Percentiles rank a stretch among this genome's conserved stretches.
Evolutionary conservation across 2,113 vertebrate species (phyloP).

Genomic region (Lucifuga dentata): DNA sequence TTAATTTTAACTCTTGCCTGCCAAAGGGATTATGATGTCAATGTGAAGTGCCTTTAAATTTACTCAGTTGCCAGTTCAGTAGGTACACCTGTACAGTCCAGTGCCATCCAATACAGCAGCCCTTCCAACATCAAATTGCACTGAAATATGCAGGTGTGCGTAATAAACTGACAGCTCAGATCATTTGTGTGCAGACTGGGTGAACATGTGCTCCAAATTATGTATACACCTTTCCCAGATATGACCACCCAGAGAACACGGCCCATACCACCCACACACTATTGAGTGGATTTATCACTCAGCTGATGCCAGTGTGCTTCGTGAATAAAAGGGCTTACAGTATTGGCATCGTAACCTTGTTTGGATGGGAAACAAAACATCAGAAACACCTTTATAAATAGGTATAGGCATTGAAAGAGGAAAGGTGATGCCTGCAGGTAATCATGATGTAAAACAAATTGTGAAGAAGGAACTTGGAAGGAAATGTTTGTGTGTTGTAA

Average conservation of each 20-base stretch:
- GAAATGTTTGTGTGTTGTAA: slow-evolving; percentile 57
- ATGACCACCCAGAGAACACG: slow-evolving; percentile 79
- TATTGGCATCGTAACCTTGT: slow-evolving; percentile 65
- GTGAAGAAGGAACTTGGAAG: slow-evolving; percentile 34
- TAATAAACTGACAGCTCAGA: slow-evolving; percentile 8
- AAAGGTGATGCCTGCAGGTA: slow-evolving; percentile 45
- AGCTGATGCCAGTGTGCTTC: slow-evolving; percentile 59
- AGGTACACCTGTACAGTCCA: too few species aligned
- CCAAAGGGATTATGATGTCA: slow-evolving; percentile 39
- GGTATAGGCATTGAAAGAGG: slow-evolving; percentile 36
- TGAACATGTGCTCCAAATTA: slow-evolving; percentile 67
- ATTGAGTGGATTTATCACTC: slow-evolving; percentile 72
- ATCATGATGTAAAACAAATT: slow-evolving; percentile 29
- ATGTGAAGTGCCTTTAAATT: slow-evolving; percentile 42
- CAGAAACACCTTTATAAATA: slow-evolving; percentile 62
- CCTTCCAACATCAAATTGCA: too few species aligned
- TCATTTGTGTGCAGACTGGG: slow-evolving; percentile 60
- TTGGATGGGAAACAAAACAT: slow-evolving; percentile 65
- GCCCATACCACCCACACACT: slow-evolving; percentile 72
- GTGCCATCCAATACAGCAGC: too few species aligned
- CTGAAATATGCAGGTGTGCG: too few species aligned
- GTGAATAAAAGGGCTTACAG: slow-evolving; percentile 70
- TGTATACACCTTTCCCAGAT: slow-evolving; percentile 70
- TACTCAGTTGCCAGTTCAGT: slow-evolving; percentile 6
- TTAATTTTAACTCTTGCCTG: slow-evolving; percentile 16